Evolutionary conservation across 2,888 invertebrate species (phyloP).

Genomic region (Gryllus longicercus): DNA sequence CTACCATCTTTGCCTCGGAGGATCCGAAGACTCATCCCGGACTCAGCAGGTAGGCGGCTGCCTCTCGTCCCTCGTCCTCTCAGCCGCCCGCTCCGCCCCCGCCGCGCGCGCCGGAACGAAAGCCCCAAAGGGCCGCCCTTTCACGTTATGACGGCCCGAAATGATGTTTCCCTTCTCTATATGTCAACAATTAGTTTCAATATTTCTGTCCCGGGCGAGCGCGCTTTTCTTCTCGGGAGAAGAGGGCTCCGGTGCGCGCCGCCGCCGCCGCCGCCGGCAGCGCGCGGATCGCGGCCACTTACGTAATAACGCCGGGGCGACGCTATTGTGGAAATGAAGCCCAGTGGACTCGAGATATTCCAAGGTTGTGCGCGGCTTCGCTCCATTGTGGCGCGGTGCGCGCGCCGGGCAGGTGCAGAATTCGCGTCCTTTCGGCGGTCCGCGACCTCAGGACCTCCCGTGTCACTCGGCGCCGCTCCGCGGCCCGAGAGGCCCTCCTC

Average conservation of each 20-base stretch:
- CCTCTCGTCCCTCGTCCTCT: too few species aligned
- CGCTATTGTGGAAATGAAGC: not conserved
- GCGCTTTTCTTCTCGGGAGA: not conserved
- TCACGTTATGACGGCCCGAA: not conserved
- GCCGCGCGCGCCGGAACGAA: not conserved
- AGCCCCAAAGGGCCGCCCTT: not conserved
- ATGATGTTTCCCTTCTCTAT: not conserved
- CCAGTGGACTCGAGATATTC: not conserved
- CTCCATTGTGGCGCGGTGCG: not conserved
- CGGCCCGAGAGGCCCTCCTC: too few species aligned
- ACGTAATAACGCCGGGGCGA: not conserved
- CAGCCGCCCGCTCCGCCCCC: not conserved
- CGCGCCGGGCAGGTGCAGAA: not conserved
- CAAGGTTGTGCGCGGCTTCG: not conserved
- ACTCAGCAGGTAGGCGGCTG: too few species aligned
- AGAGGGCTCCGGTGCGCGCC: not conserved
- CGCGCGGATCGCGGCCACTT: not conserved
- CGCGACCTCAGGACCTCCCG: not conserved
- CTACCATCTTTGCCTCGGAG: too few species aligned
- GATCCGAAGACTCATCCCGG: too few species aligned
- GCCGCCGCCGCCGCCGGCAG: not conserved
- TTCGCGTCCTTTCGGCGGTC: not conserved
- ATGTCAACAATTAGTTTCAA: slow-evolving; percentile 8
- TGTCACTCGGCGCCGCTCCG: not conserved
- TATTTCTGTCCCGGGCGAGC: not conserved